These are phyloP conservation scores for Karalla daura DNA, from an alignment of 2,797 vertebrate species.

Conservation along the genomic window DNA sequence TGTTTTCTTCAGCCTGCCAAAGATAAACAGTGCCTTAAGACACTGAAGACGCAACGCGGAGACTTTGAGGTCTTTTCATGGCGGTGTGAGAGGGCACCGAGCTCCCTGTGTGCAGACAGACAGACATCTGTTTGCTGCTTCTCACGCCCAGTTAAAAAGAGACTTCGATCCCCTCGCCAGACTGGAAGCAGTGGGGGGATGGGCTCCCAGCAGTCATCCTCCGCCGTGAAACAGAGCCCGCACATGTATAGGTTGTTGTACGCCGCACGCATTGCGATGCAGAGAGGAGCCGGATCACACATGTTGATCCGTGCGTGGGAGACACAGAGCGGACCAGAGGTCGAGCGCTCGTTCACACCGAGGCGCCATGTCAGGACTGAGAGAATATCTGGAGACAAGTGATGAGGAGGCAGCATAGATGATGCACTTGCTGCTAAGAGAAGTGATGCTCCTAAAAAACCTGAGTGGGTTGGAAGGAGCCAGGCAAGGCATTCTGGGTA, in stretches of 20 bases:
- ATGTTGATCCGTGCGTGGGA: slow-evolving; percentile 36
- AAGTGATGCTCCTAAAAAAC: slow-evolving; percentile 67
- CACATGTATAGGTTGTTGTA: neutral
- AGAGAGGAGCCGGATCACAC: neutral
- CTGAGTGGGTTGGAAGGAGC: slow-evolving; percentile 75
- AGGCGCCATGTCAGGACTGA: slow-evolving; percentile 46
- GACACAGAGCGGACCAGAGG: slow-evolving; percentile 33
- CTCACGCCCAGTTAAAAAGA: slow-evolving; percentile 59
- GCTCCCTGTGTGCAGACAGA: slow-evolving; percentile 44
- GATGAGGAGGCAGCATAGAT: slow-evolving; percentile 46
- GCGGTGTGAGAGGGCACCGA: slow-evolving; percentile 53
- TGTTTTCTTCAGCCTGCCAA: slow-evolving; percentile 76
- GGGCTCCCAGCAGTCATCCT: slow-evolving; percentile 26
- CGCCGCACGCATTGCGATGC: neutral
- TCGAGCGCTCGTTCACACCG: slow-evolving; percentile 28
- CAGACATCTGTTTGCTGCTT: slow-evolving; percentile 63
- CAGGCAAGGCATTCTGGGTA: slow-evolving; percentile 79
- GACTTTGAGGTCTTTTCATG: slow-evolving; percentile 50
- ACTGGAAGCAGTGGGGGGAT: slow-evolving; percentile 14
- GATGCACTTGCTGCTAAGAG: slow-evolving; percentile 44
- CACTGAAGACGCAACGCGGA: slow-evolving; percentile 58
- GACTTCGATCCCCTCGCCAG: slow-evolving; percentile 42
- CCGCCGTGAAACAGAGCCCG: neutral
- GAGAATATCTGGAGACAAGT: slow-evolving; percentile 59
- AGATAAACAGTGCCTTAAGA: slow-evolving; percentile 82